phyloP scores from a whole-genome alignment of 2,797 vertebrate species.

The Fratercula arctica region DNA sequence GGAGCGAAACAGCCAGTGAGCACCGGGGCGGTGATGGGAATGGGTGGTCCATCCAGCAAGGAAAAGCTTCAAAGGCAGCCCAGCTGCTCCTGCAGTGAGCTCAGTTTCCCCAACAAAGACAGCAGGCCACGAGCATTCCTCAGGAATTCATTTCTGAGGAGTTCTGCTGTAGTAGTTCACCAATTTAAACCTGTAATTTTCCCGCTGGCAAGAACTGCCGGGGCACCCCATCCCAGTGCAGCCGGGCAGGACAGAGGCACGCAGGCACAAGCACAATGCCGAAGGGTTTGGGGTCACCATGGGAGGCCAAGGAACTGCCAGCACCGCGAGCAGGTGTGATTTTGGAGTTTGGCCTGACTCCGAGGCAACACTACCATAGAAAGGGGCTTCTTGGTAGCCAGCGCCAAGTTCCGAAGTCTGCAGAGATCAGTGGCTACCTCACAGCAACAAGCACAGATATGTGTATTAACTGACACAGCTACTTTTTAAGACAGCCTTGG shows the following conservation, averaged over 20 bases:
- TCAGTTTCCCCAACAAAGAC: conserved; percentile 40
- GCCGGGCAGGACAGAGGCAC: fast-evolving
- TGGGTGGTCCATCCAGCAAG: conserved; percentile 36
- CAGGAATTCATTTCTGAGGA: background rate
- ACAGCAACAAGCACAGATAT: background rate
- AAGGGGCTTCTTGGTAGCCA: background rate
- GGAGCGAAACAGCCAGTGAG: background rate
- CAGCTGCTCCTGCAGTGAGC: conserved; percentile 38
- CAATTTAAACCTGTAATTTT: background rate
- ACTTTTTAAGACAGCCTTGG: background rate
- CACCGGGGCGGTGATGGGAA: conserved; percentile 3
- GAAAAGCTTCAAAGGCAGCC: background rate
- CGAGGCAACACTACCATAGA: background rate
- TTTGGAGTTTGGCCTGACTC: background rate
- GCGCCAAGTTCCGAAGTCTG: background rate
- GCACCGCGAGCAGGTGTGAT: background rate
- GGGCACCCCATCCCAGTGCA: background rate
- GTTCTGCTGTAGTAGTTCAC: background rate
- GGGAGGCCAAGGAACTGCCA: background rate
- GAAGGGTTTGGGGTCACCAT: background rate
- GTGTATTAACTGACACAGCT: background rate
- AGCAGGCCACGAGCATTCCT: background rate
- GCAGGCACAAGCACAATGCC: fast-evolving
- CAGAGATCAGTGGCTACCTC: background rate
- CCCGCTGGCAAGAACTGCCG: background rate